phyloP scores from a whole-genome alignment of 1,140 invertebrate genomes.

The Heliconius nattereri region DNA sequence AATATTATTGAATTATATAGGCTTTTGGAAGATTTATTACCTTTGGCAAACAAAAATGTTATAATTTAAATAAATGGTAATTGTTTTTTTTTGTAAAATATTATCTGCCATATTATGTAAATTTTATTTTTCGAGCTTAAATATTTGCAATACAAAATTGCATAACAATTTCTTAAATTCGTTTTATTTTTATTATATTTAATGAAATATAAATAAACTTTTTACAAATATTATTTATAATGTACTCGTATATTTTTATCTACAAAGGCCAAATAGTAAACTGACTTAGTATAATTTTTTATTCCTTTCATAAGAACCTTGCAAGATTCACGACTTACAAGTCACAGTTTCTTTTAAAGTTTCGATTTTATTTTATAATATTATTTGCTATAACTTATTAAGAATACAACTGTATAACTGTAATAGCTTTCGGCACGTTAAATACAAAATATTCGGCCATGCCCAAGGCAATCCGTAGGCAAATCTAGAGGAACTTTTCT shows the following conservation, averaged over 20 bases:
- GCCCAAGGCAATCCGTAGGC: too few species aligned
- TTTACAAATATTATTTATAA: not conserved
- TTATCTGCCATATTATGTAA: too few species aligned
- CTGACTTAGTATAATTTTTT: slow-evolving; percentile 25
- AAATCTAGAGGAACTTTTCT: too few species aligned
- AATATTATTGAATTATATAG: slow-evolving; percentile 18
- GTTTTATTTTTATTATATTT: not conserved
- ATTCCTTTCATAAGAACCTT: not conserved
- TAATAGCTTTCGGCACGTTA: too few species aligned
- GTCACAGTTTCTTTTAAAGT: not conserved
- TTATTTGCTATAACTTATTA: not conserved
- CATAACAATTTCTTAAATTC: not conserved
- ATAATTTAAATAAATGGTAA: not conserved
- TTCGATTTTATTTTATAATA: not conserved
- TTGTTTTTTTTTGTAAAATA: not conserved
- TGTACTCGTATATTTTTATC: not conserved
- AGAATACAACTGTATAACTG: too few species aligned
- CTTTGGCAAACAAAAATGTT: not conserved
- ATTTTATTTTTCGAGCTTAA: not conserved
- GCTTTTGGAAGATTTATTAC: slow-evolving; percentile 19
- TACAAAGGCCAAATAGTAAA: slow-evolving; percentile 5
- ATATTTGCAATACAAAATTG: not conserved
- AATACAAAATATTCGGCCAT: too few species aligned
- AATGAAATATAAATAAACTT: not conserved
- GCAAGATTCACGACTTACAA: not conserved